A percentile compares a stretch with the other conserved stretches of the same genome.
These are phyloP conservation scores for Acanthaster planci DNA, from an alignment of 35 echinoderm and acorn worm genomes.

Conservation along the genomic window DNA sequence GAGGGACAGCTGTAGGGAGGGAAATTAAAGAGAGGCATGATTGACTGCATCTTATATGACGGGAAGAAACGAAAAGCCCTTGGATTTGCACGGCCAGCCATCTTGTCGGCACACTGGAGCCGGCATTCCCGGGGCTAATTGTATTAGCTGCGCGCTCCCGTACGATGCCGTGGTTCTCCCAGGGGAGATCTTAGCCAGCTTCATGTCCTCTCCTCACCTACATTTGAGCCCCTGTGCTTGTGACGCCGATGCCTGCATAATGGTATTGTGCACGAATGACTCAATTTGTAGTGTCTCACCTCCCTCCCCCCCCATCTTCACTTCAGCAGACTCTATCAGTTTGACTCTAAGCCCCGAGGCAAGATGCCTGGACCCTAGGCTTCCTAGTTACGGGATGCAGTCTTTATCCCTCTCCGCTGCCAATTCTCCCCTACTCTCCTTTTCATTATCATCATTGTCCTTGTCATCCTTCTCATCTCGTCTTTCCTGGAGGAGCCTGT, in stretches of 20 bases:
- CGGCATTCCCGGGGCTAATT: constrained; percentile 12
- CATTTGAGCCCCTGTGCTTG: not conserved
- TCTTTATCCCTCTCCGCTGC: constrained; percentile 12
- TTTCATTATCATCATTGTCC: not conserved
- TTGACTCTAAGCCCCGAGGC: no score
- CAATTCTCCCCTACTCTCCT: not conserved
- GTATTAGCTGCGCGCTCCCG: constrained; percentile 10
- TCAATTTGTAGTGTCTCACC: not conserved
- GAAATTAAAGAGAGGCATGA: not conserved
- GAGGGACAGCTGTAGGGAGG: not conserved
- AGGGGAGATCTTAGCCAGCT: not conserved
- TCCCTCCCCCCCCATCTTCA: not conserved
- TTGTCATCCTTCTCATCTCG: no score
- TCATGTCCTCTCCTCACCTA: constrained; percentile 21
- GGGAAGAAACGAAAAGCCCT: not conserved
- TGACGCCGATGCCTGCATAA: not conserved
- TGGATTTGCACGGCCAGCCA: constrained; percentile 19
- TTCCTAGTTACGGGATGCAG: not conserved
- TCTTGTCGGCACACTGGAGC: constrained; percentile 14
- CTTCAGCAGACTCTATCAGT: not conserved
- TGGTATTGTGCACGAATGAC: not conserved
- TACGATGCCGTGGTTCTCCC: not conserved
- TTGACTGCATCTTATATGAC: not conserved
- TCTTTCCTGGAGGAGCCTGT: no score
- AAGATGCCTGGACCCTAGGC: not conserved